Percentiles rank a stretch among this genome's conserved stretches.
Evolutionary conservation across 2,888 invertebrate species (phyloP).

Genomic region (Calameuta filiformis): DNA sequence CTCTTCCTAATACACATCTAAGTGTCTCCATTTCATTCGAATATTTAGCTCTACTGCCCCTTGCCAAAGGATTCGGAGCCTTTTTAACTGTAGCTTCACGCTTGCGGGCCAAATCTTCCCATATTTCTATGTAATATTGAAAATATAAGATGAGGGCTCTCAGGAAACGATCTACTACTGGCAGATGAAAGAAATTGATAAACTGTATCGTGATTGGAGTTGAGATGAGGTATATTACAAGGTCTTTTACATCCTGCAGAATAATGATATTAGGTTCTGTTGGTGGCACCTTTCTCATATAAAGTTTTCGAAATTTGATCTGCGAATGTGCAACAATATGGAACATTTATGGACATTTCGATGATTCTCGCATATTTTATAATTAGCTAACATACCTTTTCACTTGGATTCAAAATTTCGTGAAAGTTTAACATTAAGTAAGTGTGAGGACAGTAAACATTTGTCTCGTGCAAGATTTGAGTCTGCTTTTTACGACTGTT

Average conservation of each 20-base stretch:
- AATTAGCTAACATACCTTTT: conserved; percentile 44
- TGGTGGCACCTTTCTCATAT: conserved; percentile 70
- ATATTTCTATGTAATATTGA: conserved; percentile 74
- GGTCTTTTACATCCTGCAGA: conserved; percentile 72
- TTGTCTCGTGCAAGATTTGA: conserved; percentile 21
- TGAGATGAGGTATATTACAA: conserved; percentile 69
- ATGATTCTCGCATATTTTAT: neutral
- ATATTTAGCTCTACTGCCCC: conserved; percentile 43
- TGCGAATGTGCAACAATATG: conserved; percentile 46
- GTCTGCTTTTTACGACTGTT: conserved; percentile 31
- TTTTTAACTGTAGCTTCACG: conserved; percentile 65
- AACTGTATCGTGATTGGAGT: conserved; percentile 71
- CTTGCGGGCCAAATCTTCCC: conserved; percentile 70
- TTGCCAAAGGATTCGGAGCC: conserved; percentile 52
- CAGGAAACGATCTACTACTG: conserved; percentile 73
- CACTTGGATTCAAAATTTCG: conserved; percentile 48
- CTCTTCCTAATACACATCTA: conserved; percentile 71
- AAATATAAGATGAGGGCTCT: conserved; percentile 74
- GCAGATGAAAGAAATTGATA: conserved; percentile 71
- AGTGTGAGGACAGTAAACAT: conserved; percentile 50
- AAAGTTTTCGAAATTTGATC: conserved; percentile 71
- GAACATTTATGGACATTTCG: neutral
- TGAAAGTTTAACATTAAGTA: conserved; percentile 49
- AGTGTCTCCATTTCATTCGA: conserved; percentile 71
- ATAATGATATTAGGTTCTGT: conserved; percentile 71